phyloP scores from a whole-genome alignment of 2,113 vertebrate genomes.

The Oriolus oriolus region DNA sequence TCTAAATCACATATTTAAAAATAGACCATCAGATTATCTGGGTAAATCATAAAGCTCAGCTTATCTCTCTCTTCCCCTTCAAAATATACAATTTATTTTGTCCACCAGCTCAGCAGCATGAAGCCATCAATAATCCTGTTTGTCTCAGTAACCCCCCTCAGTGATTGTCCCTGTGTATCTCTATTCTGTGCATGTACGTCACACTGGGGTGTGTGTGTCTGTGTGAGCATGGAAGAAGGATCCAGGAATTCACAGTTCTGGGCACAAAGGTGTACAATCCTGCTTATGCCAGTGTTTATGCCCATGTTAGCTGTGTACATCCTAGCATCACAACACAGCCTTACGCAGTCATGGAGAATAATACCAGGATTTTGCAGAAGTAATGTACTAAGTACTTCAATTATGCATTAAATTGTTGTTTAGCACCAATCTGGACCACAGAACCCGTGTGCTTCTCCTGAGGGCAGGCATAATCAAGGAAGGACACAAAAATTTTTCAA shows the following conservation, averaged over 20 bases:
- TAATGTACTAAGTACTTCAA: background rate
- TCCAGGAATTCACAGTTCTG: background rate
- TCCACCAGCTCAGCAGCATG: background rate
- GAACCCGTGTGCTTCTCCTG: background rate
- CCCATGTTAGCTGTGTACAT: accelerated
- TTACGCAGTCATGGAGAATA: background rate
- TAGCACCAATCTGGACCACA: background rate
- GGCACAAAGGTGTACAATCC: background rate
- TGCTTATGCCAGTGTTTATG: background rate
- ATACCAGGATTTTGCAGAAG: background rate
- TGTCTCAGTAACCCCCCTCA: background rate
- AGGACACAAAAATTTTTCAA: background rate
- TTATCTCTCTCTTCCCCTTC: slow-evolving; percentile 52
- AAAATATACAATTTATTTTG: slow-evolving; percentile 63
- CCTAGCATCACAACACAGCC: background rate
- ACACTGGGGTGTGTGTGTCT: background rate
- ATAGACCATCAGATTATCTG: slow-evolving; percentile 71
- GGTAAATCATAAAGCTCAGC: slow-evolving; percentile 67
- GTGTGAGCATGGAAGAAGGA: background rate
- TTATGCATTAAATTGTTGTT: background rate
- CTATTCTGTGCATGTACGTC: background rate
- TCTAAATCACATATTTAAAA: slow-evolving; percentile 65
- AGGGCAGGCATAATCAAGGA: background rate
- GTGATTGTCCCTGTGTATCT: background rate
- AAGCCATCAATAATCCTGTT: slow-evolving; percentile 42